Conservation (phyloP, 2,113 vertebrate species). For the Murina feae region DNA sequence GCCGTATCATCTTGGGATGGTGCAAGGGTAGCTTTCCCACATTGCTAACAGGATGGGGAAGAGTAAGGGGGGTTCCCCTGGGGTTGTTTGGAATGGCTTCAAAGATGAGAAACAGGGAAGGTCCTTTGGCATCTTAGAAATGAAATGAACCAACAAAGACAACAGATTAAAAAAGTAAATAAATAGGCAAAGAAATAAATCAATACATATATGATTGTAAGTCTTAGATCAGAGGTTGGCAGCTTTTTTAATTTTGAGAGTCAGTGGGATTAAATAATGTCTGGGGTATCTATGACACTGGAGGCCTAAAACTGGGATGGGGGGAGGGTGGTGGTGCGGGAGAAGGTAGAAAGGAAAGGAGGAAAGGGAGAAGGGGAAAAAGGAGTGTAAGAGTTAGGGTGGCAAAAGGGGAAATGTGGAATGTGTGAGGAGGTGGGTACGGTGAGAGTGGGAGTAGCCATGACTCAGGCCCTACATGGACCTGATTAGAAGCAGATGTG, state of each 20-base stretch:
- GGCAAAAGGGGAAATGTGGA: neutral
- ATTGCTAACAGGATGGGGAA: neutral
- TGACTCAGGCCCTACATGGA: rapidly evolving
- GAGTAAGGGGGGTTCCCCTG: neutral
- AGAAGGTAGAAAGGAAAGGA: neutral
- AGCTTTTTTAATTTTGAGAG: neutral
- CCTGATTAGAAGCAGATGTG: neutral
- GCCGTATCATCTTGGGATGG: neutral
- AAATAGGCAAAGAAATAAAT: neutral
- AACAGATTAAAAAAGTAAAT: neutral
- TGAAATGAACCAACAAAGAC: neutral
- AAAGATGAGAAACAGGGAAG: neutral
- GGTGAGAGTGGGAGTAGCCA: neutral
- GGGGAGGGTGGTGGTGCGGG: neutral
- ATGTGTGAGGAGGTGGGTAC: neutral
- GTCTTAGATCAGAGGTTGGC: neutral
- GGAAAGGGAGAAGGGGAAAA: neutral
- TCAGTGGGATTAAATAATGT: neutral
- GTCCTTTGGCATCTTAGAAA: conserved; percentile 9
- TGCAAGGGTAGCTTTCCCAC: neutral
- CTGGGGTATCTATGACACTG: no score
- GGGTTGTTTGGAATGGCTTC: neutral
- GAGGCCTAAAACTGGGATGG: neutral
- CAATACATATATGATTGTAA: neutral
- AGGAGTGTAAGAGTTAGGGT: neutral